Evolutionary conservation across 2,113 vertebrate genomes (phyloP).

Genomic region (Pleuronectes platessa): DNA sequence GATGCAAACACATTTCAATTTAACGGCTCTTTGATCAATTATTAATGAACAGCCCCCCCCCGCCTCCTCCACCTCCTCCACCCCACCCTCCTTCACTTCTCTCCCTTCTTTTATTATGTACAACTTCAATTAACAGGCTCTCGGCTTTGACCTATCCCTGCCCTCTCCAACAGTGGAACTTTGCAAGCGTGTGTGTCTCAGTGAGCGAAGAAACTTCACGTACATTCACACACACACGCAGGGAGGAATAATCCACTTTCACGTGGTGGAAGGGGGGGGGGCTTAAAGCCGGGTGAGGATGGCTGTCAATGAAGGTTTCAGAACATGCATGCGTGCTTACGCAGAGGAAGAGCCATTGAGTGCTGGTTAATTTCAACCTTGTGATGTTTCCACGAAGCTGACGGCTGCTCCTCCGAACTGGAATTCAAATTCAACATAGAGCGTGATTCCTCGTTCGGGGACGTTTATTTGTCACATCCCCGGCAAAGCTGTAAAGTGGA

Average conservation of each 20-base stretch:
- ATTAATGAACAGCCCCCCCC: constrained; percentile 67
- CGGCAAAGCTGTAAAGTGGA: constrained; percentile 60
- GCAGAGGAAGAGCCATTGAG: constrained; percentile 6
- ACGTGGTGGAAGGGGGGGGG: neutral
- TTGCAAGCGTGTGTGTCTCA: constrained; percentile 3
- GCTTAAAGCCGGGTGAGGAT: neutral
- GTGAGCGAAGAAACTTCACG: constrained; percentile 15
- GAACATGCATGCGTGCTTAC: neutral
- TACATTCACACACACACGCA: neutral
- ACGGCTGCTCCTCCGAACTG: constrained; percentile 44
- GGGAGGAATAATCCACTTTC: constrained; percentile 17
- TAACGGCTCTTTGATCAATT: constrained; percentile 79
- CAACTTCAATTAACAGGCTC: constrained; percentile 68
- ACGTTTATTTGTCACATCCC: constrained; percentile 47
- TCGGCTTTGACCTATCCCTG: constrained; percentile 54
- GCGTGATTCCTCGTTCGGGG: constrained; percentile 53
- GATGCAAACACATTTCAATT: constrained; percentile 81
- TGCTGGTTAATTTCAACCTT: constrained; percentile 9
- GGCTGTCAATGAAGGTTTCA: constrained; percentile 1
- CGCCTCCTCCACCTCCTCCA: neutral
- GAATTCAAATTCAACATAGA: constrained; percentile 54
- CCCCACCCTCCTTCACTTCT: neutral
- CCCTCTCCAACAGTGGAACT: constrained; percentile 41
- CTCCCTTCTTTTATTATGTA: constrained; percentile 68
- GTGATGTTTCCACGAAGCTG: constrained; percentile 27